Evolutionary conservation across 2,888 invertebrate genomes (phyloP).

Genomic region (Limenitis camilla): DNA sequence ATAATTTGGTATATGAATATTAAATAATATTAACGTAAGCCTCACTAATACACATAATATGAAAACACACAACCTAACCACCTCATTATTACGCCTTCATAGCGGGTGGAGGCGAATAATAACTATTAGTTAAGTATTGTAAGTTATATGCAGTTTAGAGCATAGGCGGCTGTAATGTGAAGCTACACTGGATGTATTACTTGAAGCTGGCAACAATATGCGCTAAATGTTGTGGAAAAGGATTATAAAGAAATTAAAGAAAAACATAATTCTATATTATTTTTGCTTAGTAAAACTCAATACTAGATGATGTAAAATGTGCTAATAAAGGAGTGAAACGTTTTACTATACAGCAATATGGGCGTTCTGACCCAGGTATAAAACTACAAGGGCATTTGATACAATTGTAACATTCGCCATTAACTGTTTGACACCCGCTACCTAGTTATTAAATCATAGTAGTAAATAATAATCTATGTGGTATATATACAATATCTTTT

Average conservation of each 20-base stretch:
- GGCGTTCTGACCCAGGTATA: too few relatives aligned
- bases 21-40: not conserved
- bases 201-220: constrained; percentile 27
- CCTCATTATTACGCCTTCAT: constrained; percentile 19
- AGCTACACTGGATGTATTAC: constrained; percentile 45
- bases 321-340: too few relatives aligned
- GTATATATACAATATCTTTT: too few relatives aligned
- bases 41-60: not conserved
- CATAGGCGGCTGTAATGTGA: constrained; percentile 41
- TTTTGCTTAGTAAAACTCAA: too few relatives aligned
- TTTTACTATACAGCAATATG: too few relatives aligned
- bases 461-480: too few relatives aligned
- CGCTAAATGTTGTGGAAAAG: constrained; percentile 17
- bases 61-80: constrained; percentile 4
- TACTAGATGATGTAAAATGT: too few relatives aligned
- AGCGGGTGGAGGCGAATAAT: constrained; percentile 29
- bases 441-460: too few relatives aligned
- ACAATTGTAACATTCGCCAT: too few relatives aligned
- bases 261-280: not conserved
- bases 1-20: not conserved
- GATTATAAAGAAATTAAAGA: not conserved
- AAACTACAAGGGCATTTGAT: too few relatives aligned
- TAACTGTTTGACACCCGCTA: too few relatives aligned
- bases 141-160: constrained; percentile 39
- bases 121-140: constrained; percentile 38